Conservation (phyloP, 2,797 vertebrate genomes). For the Rhyacichthys aspro region DNA sequence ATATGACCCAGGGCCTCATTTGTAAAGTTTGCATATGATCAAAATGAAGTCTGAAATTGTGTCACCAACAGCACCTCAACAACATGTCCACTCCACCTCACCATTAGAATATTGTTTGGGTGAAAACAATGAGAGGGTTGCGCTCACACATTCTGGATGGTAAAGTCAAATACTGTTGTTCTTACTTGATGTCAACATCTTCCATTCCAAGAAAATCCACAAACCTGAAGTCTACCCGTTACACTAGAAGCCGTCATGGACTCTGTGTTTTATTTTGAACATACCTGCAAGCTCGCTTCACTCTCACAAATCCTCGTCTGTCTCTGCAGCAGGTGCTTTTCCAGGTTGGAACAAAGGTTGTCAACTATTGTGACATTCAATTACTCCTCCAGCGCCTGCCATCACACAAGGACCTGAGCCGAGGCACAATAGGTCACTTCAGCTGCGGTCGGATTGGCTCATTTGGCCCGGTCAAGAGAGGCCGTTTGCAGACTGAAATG, state of each 20-base stretch:
- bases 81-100: no score
- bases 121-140: no score
- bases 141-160: no score
- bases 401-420: conserved; percentile 46
- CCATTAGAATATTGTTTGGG: no score
- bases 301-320: conserved; percentile 41
- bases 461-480: conserved; percentile 46
- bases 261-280: conserved; percentile 32
- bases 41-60: no score
- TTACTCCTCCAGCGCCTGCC: conserved; percentile 58
- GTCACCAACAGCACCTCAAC: no score
- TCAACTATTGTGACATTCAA: conserved; percentile 71
- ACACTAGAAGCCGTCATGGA: conserved; percentile 24
- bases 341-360: conserved; percentile 54
- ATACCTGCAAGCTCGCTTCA: conserved; percentile 19
- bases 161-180: no score
- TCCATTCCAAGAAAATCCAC: no score
- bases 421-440: conserved; percentile 44
- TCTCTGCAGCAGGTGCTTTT: conserved; percentile 55
- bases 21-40: no score
- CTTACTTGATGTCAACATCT: no score
- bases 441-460: conserved; percentile 46
- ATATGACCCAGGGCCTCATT: no score
- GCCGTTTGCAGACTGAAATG: conserved; percentile 44
- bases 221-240: no score